A percentile compares a stretch with the other conserved stretches of the same genome.
These are phyloP conservation scores for Lerema accius DNA, from an alignment of 1,140 invertebrate species.

Conservation along the genomic window DNA sequence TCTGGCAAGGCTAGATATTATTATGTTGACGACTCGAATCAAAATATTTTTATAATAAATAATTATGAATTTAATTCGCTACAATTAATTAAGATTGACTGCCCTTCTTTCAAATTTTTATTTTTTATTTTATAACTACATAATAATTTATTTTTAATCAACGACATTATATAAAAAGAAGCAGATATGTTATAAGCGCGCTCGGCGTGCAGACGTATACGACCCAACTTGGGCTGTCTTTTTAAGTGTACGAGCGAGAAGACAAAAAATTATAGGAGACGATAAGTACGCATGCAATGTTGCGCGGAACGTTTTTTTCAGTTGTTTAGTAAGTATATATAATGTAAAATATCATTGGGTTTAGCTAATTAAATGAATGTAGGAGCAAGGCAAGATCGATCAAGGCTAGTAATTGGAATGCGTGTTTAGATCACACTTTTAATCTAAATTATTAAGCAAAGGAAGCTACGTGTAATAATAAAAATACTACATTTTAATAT, in stretches of 20 bases:
- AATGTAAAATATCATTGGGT: not conserved
- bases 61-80: not conserved
- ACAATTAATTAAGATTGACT: too few relatives aligned
- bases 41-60: not conserved
- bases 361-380: not conserved
- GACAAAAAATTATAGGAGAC: too few relatives aligned
- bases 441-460: not conserved
- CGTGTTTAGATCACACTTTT: not conserved
- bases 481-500: not conserved
- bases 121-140: not conserved
- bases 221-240: too few relatives aligned
- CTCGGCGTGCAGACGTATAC: too few relatives aligned
- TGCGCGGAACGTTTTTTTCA: too few relatives aligned
- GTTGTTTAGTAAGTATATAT: too few relatives aligned
- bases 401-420: not conserved
- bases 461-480: not conserved
- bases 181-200: too few relatives aligned
- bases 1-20: constrained; percentile 38
- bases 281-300: too few relatives aligned
- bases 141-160: not conserved
- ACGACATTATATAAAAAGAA: too few relatives aligned
- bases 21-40: not conserved
- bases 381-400: not conserved
- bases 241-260: too few relatives aligned
- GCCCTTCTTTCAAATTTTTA: too few relatives aligned